phyloP scores from a whole-genome alignment of 2,888 invertebrate species.

The Pecten maximus region DNA sequence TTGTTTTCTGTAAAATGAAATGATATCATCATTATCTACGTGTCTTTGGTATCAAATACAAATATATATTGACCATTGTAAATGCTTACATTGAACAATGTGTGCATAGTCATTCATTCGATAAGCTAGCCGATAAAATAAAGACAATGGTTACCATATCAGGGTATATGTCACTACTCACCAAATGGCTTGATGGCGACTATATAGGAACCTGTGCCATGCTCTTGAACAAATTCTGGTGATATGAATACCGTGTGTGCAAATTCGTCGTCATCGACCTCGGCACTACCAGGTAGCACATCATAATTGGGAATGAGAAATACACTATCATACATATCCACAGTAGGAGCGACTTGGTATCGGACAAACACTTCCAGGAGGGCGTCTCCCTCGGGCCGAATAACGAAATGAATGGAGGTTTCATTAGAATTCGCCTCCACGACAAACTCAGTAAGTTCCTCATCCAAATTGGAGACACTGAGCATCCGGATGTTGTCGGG shows the following conservation, averaged over 20 bases:
- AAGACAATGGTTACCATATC: too few relatives aligned
- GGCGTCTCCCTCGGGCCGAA: conserved; percentile 51
- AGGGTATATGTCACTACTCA: conserved; percentile 45
- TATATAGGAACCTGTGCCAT: conserved; percentile 62
- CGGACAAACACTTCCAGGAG: conserved; percentile 62
- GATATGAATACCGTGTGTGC: conserved; percentile 45
- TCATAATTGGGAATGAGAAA: conserved; percentile 50
- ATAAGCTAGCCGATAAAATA: too few relatives aligned
- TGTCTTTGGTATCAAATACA: too few relatives aligned
- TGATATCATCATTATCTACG: too few relatives aligned
- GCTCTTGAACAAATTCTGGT: conserved; percentile 49
- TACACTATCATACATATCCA: conserved; percentile 57
- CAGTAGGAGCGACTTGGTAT: conserved; percentile 58
- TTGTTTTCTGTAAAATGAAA: conserved; percentile 51
- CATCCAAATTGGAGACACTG: conserved; percentile 40
- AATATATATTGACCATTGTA: too few relatives aligned
- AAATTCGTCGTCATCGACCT: conserved; percentile 36
- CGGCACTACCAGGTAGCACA: not conserved
- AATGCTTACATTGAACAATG: too few relatives aligned
- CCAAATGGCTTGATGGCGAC: conserved; percentile 65
- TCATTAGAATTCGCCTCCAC: conserved; percentile 55
- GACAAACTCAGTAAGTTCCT: conserved; percentile 55
- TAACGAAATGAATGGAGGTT: conserved; percentile 55
- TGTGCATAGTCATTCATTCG: too few relatives aligned
- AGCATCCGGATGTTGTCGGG: conserved; percentile 21